Evolutionary conservation across 1,140 invertebrate genomes (phyloP).

Genomic region (Apocrypta bakeri): DNA sequence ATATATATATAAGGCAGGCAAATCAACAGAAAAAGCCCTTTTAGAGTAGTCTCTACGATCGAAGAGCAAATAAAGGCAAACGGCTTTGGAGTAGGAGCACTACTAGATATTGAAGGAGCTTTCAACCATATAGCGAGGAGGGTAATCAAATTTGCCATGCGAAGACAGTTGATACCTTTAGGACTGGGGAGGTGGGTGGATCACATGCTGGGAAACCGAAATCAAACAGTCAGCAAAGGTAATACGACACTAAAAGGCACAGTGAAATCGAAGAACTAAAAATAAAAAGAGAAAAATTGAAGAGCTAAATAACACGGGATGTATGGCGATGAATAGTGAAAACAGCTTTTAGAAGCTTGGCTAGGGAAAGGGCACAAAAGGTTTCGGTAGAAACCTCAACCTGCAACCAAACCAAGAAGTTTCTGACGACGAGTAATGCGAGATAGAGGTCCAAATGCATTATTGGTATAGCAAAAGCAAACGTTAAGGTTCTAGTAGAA

Average conservation of each 20-base stretch:
- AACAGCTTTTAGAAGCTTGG: too few relatives aligned
- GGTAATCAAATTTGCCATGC: not conserved
- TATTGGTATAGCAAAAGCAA: too few relatives aligned
- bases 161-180: not conserved
- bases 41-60: not conserved
- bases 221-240: not conserved
- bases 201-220: too few relatives aligned
- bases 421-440: too few relatives aligned
- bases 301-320: not conserved
- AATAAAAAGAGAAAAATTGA: not conserved
- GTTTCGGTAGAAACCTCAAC: too few relatives aligned
- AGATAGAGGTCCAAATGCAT: too few relatives aligned
- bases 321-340: too few relatives aligned
- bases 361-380: too few relatives aligned
- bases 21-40: not conserved
- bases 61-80: not conserved
- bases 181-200: too few relatives aligned
- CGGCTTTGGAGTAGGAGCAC: not conserved
- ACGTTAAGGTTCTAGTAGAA: too few relatives aligned
- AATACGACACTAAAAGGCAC: not conserved
- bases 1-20: not conserved
- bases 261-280: not conserved
- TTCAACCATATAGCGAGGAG: not conserved
- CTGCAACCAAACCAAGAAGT: too few relatives aligned
- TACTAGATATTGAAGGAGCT: not conserved